Evolutionary conservation across 2,797 vertebrate genomes (phyloP), one percentile per base, ranked within the genome.

Genomic region (Eulemur mongoz): DNA sequence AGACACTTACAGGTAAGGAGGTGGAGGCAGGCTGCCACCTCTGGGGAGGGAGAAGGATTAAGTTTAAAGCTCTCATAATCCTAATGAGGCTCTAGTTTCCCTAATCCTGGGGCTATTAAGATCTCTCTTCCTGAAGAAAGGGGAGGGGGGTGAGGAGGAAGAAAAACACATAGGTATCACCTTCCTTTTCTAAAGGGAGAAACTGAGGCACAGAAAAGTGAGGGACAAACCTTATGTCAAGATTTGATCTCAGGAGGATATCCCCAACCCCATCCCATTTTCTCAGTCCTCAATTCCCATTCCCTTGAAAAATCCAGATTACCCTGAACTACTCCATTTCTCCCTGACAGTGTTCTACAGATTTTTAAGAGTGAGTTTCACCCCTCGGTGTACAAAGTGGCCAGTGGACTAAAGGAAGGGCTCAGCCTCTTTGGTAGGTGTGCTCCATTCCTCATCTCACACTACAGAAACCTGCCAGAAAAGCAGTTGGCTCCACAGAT

Each of bases 311-410:
- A 89, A 48, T 27, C 25, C 70, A 84, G 10, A n/a, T 84, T 57
- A 89, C 48, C 11, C 15, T 52, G 80, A 57, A 57, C 5, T 63
- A n/a, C 40, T 79, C 35, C 59, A 59, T 97, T 93, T 97, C 83
- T 96, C 83, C 86, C 45, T 83, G 97, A 96, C 95, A 99, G 99
- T 94, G 99, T 99, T 52, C 98, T 99, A 67, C 99, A 99, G 98
- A 99, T 99, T 98, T 99, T 99, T 98, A 99, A 99, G 98, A 99
- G 99, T 76, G 99, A 99, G 78, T 98, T 98, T 50, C 99, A 99
- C 94, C 99, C 99, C 59, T 99, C 99, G 0, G 99, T 99, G 79
- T 99, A 99, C 98, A 99, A 99, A 98, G 98, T 99, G 72, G 98
- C 99, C 94, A 99, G 99, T 59, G 99, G 99, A 90, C 98, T 99